Conservation (phyloP, 2,888 invertebrate species). For the Drosophila prostipennis region DNA sequence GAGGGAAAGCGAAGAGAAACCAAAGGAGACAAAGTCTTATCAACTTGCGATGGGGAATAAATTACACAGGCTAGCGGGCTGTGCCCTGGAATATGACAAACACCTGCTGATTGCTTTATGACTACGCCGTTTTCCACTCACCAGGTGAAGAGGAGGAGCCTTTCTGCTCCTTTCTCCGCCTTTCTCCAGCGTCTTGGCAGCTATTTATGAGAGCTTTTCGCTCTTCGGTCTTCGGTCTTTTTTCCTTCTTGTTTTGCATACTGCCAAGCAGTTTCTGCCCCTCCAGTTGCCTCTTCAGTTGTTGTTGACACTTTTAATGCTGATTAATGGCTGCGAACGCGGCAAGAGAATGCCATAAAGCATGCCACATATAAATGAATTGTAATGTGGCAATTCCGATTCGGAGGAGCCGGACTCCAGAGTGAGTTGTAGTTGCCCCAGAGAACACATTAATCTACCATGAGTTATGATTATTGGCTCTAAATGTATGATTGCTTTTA, state of each 20-base stretch:
- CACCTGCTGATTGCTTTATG: conserved; percentile 70
- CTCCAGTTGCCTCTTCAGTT: conserved; percentile 34
- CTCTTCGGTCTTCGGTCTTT: conserved; percentile 5
- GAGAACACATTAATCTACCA: conserved; percentile 53
- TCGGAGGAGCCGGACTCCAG: background rate
- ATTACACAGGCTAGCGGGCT: conserved; percentile 43
- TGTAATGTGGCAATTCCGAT: conserved; percentile 55
- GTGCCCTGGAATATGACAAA: conserved; percentile 57
- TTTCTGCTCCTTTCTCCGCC: background rate
- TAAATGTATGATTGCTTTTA: conserved; percentile 31
- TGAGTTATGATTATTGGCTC: conserved; percentile 52
- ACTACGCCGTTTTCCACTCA: conserved; percentile 13
- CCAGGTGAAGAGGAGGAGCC: background rate
- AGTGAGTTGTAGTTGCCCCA: conserved; percentile 33
- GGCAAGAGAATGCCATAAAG: conserved; percentile 64
- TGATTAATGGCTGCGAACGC: conserved; percentile 63
- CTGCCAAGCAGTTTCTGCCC: conserved; percentile 30
- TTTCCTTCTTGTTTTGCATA: conserved; percentile 62
- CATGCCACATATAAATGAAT: conserved; percentile 74
- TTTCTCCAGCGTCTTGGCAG: conserved; percentile 45
- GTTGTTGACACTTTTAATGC: conserved; percentile 74
- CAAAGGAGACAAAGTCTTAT: conserved; percentile 38
- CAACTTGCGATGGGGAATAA: conserved; percentile 59
- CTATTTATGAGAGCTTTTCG: conserved; percentile 68
- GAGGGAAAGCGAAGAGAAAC: too few species aligned